phyloP scores from a whole-genome alignment of 2,113 vertebrate genomes.

The Ammodramus savannarum region DNA sequence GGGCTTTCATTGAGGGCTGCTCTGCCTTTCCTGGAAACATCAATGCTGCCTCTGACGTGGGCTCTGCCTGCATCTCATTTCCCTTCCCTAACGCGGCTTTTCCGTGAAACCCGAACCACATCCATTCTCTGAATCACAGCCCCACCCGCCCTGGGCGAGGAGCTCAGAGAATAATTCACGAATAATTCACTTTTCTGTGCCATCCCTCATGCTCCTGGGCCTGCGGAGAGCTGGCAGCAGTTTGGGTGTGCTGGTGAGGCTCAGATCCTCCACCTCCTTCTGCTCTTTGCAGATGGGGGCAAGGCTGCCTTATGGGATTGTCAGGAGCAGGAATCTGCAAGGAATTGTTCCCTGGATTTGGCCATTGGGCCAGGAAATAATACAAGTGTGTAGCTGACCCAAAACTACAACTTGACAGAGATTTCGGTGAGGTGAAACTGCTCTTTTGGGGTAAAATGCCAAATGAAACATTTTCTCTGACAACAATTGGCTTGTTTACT shows the following conservation, averaged over 20 bases:
- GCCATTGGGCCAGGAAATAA: not conserved
- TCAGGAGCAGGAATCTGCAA: not conserved
- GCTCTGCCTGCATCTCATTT: not conserved
- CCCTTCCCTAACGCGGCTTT: not conserved
- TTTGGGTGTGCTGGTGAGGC: not conserved
- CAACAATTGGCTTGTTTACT: not conserved
- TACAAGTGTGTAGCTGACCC: not conserved
- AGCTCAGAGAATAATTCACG: slow-evolving; percentile 6
- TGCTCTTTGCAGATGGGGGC: not conserved
- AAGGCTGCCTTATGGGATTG: not conserved
- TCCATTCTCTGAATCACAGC: not conserved
- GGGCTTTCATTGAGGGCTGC: not conserved
- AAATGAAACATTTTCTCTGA: not conserved
- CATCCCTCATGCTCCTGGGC: not conserved
- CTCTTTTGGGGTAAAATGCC: not conserved
- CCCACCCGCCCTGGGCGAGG: not conserved
- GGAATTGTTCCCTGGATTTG: not conserved
- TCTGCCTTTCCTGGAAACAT: not conserved
- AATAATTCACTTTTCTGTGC: slow-evolving; percentile 14
- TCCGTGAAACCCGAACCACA: not conserved
- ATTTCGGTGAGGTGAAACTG: not conserved
- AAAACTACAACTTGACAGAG: not conserved
- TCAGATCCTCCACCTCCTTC: not conserved
- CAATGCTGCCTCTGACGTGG: not conserved
- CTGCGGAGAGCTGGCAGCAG: not conserved